Percentiles rank a stretch among this genome's conserved stretches.
phyloP scores from a whole-genome alignment of 1,140 invertebrate species.

The Drusus annulatus region DNA sequence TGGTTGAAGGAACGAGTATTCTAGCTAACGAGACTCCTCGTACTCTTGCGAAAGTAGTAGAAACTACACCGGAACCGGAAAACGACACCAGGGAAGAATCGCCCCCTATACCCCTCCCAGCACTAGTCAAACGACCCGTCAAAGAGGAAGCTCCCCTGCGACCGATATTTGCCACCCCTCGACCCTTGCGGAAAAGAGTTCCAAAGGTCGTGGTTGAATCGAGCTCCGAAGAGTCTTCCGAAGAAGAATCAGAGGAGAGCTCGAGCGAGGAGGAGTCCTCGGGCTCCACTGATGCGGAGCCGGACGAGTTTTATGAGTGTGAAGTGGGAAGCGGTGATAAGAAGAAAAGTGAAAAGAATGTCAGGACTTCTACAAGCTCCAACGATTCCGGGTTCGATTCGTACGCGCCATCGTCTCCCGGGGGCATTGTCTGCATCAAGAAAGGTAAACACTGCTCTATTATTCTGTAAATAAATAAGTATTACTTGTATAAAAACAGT shows the following conservation, averaged over 20 bases:
- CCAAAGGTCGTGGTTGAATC: slow-evolving; percentile 66
- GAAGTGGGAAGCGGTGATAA: slow-evolving; percentile 59
- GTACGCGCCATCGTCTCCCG: slow-evolving; percentile 69
- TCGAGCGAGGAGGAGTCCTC: slow-evolving; percentile 62
- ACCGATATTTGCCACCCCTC: slow-evolving; percentile 73
- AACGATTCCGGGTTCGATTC: slow-evolving; percentile 77
- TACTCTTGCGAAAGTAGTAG: not conserved
- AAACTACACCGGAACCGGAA: too few relatives aligned
- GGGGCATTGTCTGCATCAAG: slow-evolving; percentile 66
- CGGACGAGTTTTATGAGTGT: slow-evolving; percentile 68
- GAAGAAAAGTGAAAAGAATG: slow-evolving; percentile 64
- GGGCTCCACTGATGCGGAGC: slow-evolving; percentile 59
- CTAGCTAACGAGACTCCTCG: not conserved
- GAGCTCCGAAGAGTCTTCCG: slow-evolving; percentile 65
- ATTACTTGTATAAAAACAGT: too few relatives aligned
- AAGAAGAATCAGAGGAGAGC: slow-evolving; percentile 63
- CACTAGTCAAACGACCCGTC: slow-evolving; percentile 61
- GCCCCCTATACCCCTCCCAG: slow-evolving; percentile 21
- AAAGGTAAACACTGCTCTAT: slow-evolving; percentile 64
- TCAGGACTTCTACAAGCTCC: slow-evolving; percentile 74
- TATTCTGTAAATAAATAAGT: slow-evolving; percentile 1
- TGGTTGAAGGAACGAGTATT: not conserved
- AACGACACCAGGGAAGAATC: not conserved
- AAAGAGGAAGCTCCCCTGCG: slow-evolving; percentile 71
- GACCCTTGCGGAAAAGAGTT: slow-evolving; percentile 72